Evolutionary conservation across 2,888 invertebrate genomes (phyloP).

Genomic region (Lamproptera curius): DNA sequence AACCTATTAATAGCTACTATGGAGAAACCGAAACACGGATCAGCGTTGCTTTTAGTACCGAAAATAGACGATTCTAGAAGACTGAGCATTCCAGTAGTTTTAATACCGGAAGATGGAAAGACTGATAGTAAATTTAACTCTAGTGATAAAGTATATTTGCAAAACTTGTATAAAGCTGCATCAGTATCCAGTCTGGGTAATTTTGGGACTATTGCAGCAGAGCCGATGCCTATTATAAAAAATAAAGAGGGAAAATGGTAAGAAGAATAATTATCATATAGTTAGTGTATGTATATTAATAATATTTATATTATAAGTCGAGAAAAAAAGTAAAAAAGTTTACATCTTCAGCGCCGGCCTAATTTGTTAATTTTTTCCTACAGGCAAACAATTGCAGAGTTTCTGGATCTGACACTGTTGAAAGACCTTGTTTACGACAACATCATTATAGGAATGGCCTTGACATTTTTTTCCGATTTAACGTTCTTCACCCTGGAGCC

Average conservation of each 20-base stretch:
- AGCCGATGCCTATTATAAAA: slow-evolving; percentile 69
- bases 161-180: slow-evolving; percentile 67
- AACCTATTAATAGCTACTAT: slow-evolving; percentile 49
- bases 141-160: slow-evolving; percentile 59
- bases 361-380: slow-evolving; percentile 34
- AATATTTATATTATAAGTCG: too few species aligned
- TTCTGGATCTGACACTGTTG: slow-evolving; percentile 79
- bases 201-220: slow-evolving; percentile 61
- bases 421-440: slow-evolving; percentile 82
- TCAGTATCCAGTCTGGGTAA: slow-evolving; percentile 68
- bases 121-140: slow-evolving; percentile 63
- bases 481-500: slow-evolving; percentile 85
- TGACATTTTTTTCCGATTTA: slow-evolving; percentile 83
- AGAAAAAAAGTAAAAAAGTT: too few species aligned
- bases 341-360: too few species aligned
- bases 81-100: slow-evolving; percentile 64
- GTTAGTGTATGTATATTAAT: too few species aligned
- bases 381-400: slow-evolving; percentile 79
- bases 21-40: slow-evolving; percentile 41
- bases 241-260: slow-evolving; percentile 74
- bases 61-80: slow-evolving; percentile 56
- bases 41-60: slow-evolving; percentile 56
- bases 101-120: slow-evolving; percentile 53
- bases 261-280: too few species aligned
- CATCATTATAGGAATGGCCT: slow-evolving; percentile 82